phyloP scores from a whole-genome alignment of 2,113 vertebrate genomes.

The Rynchops niger region DNA sequence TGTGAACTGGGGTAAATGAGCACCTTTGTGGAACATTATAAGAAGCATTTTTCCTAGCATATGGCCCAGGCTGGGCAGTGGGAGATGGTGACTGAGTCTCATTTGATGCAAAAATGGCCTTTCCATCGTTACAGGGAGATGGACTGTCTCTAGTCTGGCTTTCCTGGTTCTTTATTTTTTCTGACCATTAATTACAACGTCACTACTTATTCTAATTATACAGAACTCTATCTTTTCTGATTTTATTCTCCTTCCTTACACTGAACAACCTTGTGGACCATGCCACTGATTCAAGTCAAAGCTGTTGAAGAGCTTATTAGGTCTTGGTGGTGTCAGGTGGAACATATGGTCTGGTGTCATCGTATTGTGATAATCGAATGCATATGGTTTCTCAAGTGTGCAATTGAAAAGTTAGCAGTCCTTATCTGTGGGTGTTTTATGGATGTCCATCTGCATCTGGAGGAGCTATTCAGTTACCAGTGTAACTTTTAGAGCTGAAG shows the following conservation, averaged over 20 bases:
- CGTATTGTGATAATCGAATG: background rate
- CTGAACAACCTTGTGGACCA: rapidly evolving
- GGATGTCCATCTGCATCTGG: background rate
- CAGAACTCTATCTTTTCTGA: background rate
- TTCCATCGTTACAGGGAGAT: background rate
- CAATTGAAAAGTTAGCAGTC: rapidly evolving
- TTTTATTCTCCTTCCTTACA: background rate
- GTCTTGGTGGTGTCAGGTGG: background rate
- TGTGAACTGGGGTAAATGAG: background rate
- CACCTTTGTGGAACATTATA: background rate
- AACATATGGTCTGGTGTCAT: rapidly evolving
- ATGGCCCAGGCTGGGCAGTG: background rate
- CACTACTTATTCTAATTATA: background rate
- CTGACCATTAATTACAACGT: background rate
- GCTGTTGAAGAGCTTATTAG: background rate
- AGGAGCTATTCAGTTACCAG: background rate
- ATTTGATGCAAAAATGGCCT: background rate
- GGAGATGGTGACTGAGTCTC: background rate
- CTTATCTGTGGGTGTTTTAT: background rate
- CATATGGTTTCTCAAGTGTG: rapidly evolving
- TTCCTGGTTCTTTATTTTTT: background rate
- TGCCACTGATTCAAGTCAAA: background rate
- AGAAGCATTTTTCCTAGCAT: background rate
- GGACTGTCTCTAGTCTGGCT: background rate
- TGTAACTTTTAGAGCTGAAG: background rate